Evolutionary conservation across 1,140 invertebrate species (phyloP), one percentile per base, ranked within the genome.

Genomic region (Campoletis sonorensis): DNA sequence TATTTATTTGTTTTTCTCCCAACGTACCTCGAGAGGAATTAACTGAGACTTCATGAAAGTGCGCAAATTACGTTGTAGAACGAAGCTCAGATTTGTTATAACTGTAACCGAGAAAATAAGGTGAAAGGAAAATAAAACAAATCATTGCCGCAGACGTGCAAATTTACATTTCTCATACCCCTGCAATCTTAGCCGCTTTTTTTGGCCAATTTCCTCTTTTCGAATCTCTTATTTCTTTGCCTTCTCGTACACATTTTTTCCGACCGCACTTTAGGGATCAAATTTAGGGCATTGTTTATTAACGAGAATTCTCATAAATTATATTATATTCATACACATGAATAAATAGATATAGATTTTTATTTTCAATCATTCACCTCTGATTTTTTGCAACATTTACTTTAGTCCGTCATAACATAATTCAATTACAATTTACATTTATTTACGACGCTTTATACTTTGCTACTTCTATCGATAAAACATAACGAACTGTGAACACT

Each of bases 401-500:
- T 76, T 26, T 61, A 37, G 18, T 37, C 27, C 73, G 13, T 37
- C 30, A 76, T 61, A 76, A 76, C 54, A 61, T 51, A 76, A 61
- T 61, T 61, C 49, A 37, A 51, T 76, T 76, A 76, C 51, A 64
- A 76, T 76, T 58, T 76, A 76, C 73, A 76, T 76, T 76, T 33
- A 76, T 61, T 76, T 54, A 76, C 73, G 49, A 76, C 37, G 73
- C 27, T 76, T 27, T 23, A 61, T 76, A 76, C 61, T 26, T 16
- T n/a, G 10, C 54, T 76, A 75, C 27, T 37, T 26, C 45, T 75
- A 72, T 23, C 26, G 45, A 75, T 75, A 54, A 79, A 79, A 79
- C 78, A 70, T 79, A 79, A 79, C 78, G 49, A 79, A 49, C 78
- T 45, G 70, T 79, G 16, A 79, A 79, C 45, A 79, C 67, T 23